Evolutionary conservation across 2,113 vertebrate species (phyloP).

Genomic region (Cyprinus carpio): DNA sequence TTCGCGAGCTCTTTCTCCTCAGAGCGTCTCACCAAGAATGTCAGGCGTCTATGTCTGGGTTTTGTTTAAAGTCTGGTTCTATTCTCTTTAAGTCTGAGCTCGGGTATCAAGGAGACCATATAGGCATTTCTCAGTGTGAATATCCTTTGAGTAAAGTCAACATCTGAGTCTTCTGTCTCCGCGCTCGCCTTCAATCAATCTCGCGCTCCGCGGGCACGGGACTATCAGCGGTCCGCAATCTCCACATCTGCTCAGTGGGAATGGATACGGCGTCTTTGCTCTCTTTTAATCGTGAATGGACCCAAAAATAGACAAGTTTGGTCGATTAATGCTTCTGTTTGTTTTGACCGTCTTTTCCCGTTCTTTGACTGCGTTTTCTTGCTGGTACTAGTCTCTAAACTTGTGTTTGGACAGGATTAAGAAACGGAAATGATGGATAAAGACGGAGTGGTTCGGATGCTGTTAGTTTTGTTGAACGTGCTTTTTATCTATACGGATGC

Average conservation of each 20-base stretch:
- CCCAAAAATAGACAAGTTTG: slow-evolving; percentile 49
- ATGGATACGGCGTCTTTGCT: slow-evolving; percentile 17
- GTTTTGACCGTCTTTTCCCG: slow-evolving; percentile 40
- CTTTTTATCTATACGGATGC: slow-evolving; percentile 77
- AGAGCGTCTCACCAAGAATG: slow-evolving; percentile 35
- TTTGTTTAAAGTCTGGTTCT: slow-evolving; percentile 60
- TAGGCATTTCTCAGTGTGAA: slow-evolving; percentile 34
- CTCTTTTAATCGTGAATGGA: slow-evolving; percentile 16
- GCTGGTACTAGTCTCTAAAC: slow-evolving; percentile 31
- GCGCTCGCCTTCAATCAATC: slow-evolving; percentile 15
- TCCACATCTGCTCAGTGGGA: neutral
- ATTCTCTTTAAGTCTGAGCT: slow-evolving; percentile 63
- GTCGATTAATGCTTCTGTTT: slow-evolving; percentile 46
- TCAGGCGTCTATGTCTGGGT: slow-evolving; percentile 61
- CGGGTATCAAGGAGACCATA: slow-evolving; percentile 64
- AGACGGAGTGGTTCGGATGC: slow-evolving; percentile 72
- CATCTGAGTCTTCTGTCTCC: slow-evolving; percentile 25
- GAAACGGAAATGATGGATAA: slow-evolving; percentile 73
- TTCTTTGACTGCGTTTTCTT: slow-evolving; percentile 5
- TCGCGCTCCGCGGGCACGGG: slow-evolving; percentile 70
- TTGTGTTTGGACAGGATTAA: slow-evolving; percentile 26
- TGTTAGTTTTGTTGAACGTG: slow-evolving; percentile 76
- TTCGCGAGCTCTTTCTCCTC: slow-evolving; percentile 12
- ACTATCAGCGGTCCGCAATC: slow-evolving; percentile 68
- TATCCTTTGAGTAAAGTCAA: slow-evolving; percentile 41